Percentiles rank a stretch among this genome's conserved stretches.
phyloP scores from a whole-genome alignment of 2,797 vertebrate genomes.

The Acrocephalus scirpaceus region DNA sequence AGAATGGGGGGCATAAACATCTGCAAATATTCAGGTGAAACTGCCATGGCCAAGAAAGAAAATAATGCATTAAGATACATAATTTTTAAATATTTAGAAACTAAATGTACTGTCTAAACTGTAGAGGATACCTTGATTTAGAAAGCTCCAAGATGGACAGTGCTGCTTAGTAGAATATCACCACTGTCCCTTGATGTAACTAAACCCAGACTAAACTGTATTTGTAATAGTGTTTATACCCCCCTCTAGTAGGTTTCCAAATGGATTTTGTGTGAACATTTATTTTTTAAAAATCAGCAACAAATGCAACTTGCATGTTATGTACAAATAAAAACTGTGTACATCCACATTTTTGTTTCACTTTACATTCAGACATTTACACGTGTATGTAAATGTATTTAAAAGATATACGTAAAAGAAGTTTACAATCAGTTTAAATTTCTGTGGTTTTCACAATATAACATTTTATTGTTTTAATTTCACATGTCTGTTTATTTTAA shows the following conservation, averaged over 20 bases:
- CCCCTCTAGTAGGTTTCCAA: neutral
- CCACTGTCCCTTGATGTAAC: neutral
- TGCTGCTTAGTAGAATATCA: neutral
- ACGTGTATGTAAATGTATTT: neutral
- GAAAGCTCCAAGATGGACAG: neutral
- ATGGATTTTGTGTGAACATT: neutral
- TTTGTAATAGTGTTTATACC: neutral
- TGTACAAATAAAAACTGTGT: neutral
- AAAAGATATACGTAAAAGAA: neutral
- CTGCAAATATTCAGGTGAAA: constrained; percentile 23
- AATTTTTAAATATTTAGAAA: neutral
- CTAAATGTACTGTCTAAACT: neutral
- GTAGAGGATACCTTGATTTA: neutral
- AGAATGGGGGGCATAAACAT: neutral
- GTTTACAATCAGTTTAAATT: neutral
- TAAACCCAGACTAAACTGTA: neutral
- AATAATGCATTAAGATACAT: neutral
- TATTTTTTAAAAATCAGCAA: neutral
- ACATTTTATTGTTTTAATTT: neutral
- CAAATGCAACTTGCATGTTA: neutral
- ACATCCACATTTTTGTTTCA: neutral
- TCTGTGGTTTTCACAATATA: neutral
- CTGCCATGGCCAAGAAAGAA: neutral
- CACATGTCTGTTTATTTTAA: neutral
- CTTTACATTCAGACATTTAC: neutral